phyloP scores from a whole-genome alignment of 30 jellyfish, hydroid and myxozoan species.

The Nemopilema nomurai region DNA sequence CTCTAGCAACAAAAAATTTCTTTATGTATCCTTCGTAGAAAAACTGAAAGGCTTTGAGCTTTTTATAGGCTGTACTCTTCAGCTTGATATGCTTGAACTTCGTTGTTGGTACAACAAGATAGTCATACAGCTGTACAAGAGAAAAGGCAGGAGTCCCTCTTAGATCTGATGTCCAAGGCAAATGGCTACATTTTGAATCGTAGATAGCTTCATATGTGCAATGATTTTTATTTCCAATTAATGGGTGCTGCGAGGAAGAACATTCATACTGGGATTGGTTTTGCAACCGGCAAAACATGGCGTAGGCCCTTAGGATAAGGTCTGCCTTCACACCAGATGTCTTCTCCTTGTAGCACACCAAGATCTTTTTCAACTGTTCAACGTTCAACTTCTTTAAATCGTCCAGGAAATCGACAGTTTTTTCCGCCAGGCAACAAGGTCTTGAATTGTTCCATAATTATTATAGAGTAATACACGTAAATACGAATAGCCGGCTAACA shows the following conservation, averaged over 20 bases:
- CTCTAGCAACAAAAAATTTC: slow-evolving; percentile 25
- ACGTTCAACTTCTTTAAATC: slow-evolving; percentile 22
- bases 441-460: slow-evolving; percentile 25
- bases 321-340: slow-evolving; percentile 56
- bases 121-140: slow-evolving; percentile 50
- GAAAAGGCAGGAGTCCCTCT: slow-evolving; percentile 39
- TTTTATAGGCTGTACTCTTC: slow-evolving; percentile 59
- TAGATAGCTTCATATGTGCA: slow-evolving; percentile 40
- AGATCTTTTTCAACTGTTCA: slow-evolving; percentile 21
- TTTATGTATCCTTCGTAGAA: slow-evolving; percentile 53
- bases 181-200: slow-evolving; percentile 25
- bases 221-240: slow-evolving; percentile 15
- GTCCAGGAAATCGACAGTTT: slow-evolving; percentile 11
- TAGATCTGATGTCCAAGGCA: slow-evolving; percentile 57
- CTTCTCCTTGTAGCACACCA: slow-evolving; percentile 29
- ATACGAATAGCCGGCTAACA: not conserved
- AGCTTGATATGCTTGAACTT: slow-evolving; percentile 49
- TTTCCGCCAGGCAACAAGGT: slow-evolving; percentile 20
- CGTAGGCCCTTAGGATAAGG: slow-evolving; percentile 49
- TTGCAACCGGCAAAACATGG: slow-evolving; percentile 23
- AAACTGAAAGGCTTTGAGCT: slow-evolving; percentile 56
- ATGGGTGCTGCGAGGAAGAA: slow-evolving; percentile 18
- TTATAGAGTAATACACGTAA: not conserved
- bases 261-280: slow-evolving; percentile 22
- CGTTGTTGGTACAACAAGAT: slow-evolving; percentile 45